These are phyloP conservation scores for Lasius platythorax DNA, from an alignment of 2,888 invertebrate genomes.

Conservation along the genomic window DNA sequence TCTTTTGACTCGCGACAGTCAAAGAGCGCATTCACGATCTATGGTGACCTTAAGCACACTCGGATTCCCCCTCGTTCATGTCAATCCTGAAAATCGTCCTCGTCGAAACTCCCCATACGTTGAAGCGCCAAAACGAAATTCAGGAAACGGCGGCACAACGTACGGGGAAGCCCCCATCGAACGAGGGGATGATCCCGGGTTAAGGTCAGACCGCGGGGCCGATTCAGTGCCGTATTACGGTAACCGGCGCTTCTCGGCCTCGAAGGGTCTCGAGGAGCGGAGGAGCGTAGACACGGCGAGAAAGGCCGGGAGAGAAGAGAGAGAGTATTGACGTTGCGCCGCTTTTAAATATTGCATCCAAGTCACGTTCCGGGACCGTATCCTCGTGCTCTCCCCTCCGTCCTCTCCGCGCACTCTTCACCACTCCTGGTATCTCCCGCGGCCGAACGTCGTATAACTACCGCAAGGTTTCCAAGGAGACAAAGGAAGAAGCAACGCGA, in stretches of 20 bases:
- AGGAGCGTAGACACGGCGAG: conserved; percentile 34
- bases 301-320: conserved; percentile 57
- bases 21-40: conserved; percentile 34
- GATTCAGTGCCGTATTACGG: conserved; percentile 66
- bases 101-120: conserved; percentile 21
- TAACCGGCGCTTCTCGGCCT: conserved; percentile 58
- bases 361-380: conserved; percentile 84
- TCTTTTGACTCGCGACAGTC: conserved; percentile 34
- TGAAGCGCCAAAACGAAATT: conserved; percentile 61
- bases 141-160: conserved; percentile 51
- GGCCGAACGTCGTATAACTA: conserved; percentile 81
- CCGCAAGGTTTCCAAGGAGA: conserved; percentile 81
- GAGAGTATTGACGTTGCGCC: conserved; percentile 84
- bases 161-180: conserved; percentile 35
- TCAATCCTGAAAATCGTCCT: neutral
- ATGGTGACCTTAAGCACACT: conserved; percentile 17
- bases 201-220: conserved; percentile 79
- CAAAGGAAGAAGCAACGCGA: conserved; percentile 72
- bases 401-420: conserved; percentile 55
- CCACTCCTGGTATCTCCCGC: conserved; percentile 41
- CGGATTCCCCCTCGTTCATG: conserved; percentile 14
- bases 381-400: conserved; percentile 71
- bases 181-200: conserved; percentile 75
- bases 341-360: conserved; percentile 85
- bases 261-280: conserved; percentile 48